A percentile compares a stretch with the other conserved stretches of the same genome.
These are phyloP conservation scores for Chironex yamaguchii DNA, from an alignment of 30 jellyfish, hydroid and myxozoan genomes.

Conservation along the genomic window DNA sequence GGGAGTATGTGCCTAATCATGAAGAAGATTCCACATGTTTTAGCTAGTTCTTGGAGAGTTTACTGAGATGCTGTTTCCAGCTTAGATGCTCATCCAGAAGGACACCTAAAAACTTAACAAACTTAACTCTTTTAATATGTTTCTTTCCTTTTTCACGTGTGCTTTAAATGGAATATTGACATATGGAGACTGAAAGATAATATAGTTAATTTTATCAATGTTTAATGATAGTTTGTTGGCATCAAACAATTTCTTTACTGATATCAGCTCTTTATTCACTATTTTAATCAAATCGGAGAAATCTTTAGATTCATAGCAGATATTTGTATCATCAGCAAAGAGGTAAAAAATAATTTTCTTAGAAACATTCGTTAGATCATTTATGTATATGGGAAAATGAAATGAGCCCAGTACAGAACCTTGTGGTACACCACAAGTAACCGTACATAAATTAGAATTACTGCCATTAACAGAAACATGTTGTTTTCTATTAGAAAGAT, in stretches of 20 bases:
- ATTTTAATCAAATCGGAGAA: background rate
- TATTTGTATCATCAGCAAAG: slow-evolving; percentile 43
- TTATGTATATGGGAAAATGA: slow-evolving; percentile 5
- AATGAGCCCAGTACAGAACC: slow-evolving; percentile 65
- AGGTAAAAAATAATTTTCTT: slow-evolving; percentile 22
- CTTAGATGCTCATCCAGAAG: slow-evolving; percentile 16
- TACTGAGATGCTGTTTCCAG: slow-evolving; percentile 19
- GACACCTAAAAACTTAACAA: too few species aligned
- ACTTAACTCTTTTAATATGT: slow-evolving; percentile 8
- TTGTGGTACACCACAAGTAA: slow-evolving; percentile 68
- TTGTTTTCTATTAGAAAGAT: slow-evolving; percentile 60
- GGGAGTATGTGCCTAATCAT: slow-evolving; percentile 32
- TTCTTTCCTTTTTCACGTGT: background rate
- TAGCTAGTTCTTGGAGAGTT: too few species aligned
- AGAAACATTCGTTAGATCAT: slow-evolving; percentile 46
- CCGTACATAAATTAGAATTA: slow-evolving; percentile 31
- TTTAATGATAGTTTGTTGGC: background rate
- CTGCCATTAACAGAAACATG: slow-evolving; percentile 62
- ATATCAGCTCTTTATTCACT: too few species aligned
- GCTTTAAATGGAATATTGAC: slow-evolving; percentile 10
- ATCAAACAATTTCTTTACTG: slow-evolving; percentile 17
- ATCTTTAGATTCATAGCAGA: slow-evolving; percentile 27
- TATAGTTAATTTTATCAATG: slow-evolving; percentile 22
- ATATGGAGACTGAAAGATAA: slow-evolving; percentile 34
- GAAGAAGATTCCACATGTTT: slow-evolving; percentile 50